Conservation (phyloP, 1,140 invertebrate species). For the Drosophila tristis region DNA sequence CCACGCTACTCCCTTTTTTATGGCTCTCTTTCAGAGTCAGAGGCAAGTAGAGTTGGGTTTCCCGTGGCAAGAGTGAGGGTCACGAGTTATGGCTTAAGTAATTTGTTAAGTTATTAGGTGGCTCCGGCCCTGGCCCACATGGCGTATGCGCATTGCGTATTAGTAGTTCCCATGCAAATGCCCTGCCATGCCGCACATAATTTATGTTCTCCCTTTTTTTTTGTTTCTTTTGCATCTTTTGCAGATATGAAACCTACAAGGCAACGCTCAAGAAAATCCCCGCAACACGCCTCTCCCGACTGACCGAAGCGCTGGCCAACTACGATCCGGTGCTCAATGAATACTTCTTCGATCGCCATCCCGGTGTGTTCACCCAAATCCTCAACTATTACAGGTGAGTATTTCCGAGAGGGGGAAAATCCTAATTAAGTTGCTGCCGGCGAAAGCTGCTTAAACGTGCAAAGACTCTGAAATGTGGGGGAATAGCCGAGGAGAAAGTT, state of each 20-base stretch:
- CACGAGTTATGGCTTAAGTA: constrained; percentile 57
- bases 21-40: constrained; percentile 44
- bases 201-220: constrained; percentile 17
- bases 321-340: constrained; percentile 98
- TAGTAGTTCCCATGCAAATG: constrained; percentile 62
- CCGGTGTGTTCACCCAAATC: constrained; percentile 98
- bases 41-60: constrained; percentile 20
- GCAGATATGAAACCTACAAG: constrained; percentile 97
- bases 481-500: not conserved
- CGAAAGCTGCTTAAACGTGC: constrained; percentile 28
- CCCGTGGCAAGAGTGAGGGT: not conserved
- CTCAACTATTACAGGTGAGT: constrained; percentile 93
- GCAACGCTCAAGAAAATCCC: constrained; percentile 97
- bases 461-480: constrained; percentile 19
- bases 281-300: constrained; percentile 93
- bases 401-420: not conserved
- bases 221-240: constrained; percentile 12
- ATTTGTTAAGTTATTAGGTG: constrained; percentile 70
- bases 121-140: constrained; percentile 17
- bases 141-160: constrained; percentile 55
- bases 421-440: constrained; percentile 26
- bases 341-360: constrained; percentile 99
- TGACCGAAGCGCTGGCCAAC: constrained; percentile 95
- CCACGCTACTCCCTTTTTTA: constrained; percentile 36
- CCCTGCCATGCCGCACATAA: constrained; percentile 5